phyloP scores from a whole-genome alignment of 2,113 vertebrate genomes.

The Mola mola region DNA sequence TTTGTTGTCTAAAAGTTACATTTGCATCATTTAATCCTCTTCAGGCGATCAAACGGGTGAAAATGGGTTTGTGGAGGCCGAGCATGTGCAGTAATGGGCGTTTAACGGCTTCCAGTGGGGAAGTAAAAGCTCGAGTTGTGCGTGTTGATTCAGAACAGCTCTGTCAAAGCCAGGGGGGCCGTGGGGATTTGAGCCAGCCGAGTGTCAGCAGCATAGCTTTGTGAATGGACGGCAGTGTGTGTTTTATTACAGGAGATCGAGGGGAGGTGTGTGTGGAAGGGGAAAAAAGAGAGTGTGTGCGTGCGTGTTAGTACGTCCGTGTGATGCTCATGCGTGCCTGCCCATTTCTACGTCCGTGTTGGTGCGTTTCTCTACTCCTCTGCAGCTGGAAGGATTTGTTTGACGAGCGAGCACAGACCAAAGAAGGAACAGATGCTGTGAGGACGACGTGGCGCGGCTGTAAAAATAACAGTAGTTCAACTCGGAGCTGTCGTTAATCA shows the following conservation, averaged over 20 bases:
- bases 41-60: constrained; percentile 10
- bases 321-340: constrained; percentile 20
- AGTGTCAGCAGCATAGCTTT: constrained; percentile 62
- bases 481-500: too few relatives aligned
- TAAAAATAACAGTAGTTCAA: constrained; percentile 53
- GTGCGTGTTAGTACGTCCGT: constrained; percentile 12
- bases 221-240: constrained; percentile 76
- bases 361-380: constrained; percentile 32
- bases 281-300: neutral
- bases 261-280: constrained; percentile 14
- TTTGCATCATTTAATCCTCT: neutral
- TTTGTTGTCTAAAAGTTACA: neutral
- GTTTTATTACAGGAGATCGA: constrained; percentile 67
- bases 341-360: constrained; percentile 36
- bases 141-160: constrained; percentile 69
- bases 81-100: constrained; percentile 22
- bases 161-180: constrained; percentile 40
- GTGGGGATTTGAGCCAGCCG: constrained; percentile 49
- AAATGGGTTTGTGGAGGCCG: constrained; percentile 18
- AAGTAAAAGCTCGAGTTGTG: constrained; percentile 48
- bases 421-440: constrained; percentile 40
- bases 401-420: too few relatives aligned
- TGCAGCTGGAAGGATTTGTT: constrained; percentile 46
- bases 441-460: constrained; percentile 32
- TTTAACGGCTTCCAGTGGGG: constrained; percentile 58